phyloP scores from a whole-genome alignment of 1,140 invertebrate genomes.

The Pinna nobilis region DNA sequence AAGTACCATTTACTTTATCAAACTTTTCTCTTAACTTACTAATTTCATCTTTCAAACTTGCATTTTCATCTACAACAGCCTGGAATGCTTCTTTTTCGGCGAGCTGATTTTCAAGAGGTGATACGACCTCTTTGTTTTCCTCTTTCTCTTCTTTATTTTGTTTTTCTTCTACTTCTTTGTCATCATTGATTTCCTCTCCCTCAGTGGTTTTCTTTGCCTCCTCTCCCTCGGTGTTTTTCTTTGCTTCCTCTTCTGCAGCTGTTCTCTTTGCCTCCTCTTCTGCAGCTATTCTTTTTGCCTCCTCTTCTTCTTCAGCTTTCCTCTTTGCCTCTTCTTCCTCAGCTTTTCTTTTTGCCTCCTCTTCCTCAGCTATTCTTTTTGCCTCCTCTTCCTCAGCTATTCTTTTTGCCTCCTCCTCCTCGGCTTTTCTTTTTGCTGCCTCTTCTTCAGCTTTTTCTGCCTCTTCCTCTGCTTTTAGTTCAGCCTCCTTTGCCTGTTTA shows the following conservation, averaged over 20 bases:
- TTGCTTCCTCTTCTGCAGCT: no score
- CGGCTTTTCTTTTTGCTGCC: background rate
- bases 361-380: background rate
- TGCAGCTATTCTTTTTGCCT: background rate
- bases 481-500: slow-evolving; percentile 2
- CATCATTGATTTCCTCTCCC: background rate
- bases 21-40: slow-evolving; percentile 29
- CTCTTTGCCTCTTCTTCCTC: slow-evolving; percentile 4
- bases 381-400: background rate
- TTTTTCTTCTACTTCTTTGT: background rate
- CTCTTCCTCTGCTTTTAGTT: background rate
- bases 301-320: background rate
- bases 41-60: slow-evolving; percentile 13
- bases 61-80: slow-evolving; percentile 28
- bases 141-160: background rate
- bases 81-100: slow-evolving; percentile 30
- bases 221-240: no score
- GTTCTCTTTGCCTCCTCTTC: slow-evolving; percentile 3
- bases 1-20: slow-evolving; percentile 23
- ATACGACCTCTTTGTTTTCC: background rate
- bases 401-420: background rate
- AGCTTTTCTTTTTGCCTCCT: background rate
- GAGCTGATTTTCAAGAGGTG: slow-evolving; percentile 17
- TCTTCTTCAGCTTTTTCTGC: slow-evolving; percentile 8
- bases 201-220: no score